phyloP scores from a whole-genome alignment of 1,140 invertebrate genomes.

The Potamilus streckersoni region DNA sequence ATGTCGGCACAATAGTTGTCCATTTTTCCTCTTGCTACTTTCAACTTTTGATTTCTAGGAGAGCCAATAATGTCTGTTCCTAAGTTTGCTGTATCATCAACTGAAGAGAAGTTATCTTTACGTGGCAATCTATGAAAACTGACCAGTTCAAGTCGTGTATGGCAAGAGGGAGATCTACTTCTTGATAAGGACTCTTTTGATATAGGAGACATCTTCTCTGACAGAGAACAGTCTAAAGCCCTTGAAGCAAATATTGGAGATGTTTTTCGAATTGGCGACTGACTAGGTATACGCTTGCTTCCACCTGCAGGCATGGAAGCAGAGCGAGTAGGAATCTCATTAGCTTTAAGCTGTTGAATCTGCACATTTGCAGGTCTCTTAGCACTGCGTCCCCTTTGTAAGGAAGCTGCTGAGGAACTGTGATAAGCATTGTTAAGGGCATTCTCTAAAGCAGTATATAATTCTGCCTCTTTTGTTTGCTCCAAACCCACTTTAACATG shows the following conservation, averaged over 20 bases:
- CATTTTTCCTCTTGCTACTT: too few species aligned
- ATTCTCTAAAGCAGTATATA: slow-evolving; percentile 37
- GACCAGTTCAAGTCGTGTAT: slow-evolving; percentile 64
- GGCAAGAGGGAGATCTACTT: slow-evolving; percentile 50
- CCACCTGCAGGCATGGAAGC: slow-evolving; percentile 10
- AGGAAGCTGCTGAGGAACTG: slow-evolving; percentile 13
- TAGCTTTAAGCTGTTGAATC: slow-evolving; percentile 43
- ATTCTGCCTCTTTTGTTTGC: slow-evolving; percentile 42
- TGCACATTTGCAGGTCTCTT: slow-evolving; percentile 43
- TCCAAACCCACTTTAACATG: slow-evolving; percentile 46
- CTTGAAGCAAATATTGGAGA: background rate
- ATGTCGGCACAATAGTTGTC: too few species aligned
- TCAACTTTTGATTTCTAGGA: too few species aligned
- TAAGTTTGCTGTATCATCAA: slow-evolving; percentile 69
- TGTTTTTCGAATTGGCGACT: slow-evolving; percentile 26
- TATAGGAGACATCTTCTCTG: slow-evolving; percentile 25
- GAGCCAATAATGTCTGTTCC: slow-evolving; percentile 47
- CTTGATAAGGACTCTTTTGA: slow-evolving; percentile 18
- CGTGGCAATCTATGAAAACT: slow-evolving; percentile 66
- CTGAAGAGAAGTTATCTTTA: slow-evolving; percentile 67
- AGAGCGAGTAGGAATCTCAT: slow-evolving; percentile 31
- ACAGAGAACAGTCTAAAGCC: slow-evolving; percentile 13
- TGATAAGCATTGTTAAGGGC: slow-evolving; percentile 14
- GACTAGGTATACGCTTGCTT: slow-evolving; percentile 14
- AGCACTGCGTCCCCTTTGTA: slow-evolving; percentile 33